Percentiles rank a stretch among this genome's conserved stretches.
Conservation (phyloP, 23 tunicate genomes). For the Halocynthia aurantium region DNA sequence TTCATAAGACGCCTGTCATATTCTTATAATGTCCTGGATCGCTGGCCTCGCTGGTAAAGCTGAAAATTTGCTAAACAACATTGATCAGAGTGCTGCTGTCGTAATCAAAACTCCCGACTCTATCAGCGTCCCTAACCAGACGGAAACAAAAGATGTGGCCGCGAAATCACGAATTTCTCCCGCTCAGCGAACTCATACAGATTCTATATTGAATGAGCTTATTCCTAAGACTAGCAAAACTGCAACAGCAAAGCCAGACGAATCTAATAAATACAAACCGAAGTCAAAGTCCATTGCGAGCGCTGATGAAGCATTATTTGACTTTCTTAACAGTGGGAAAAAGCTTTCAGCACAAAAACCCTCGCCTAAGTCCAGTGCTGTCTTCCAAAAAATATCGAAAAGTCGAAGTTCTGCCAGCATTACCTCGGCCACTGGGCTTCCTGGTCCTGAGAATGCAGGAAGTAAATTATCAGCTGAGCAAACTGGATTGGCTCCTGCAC, state of each 20-base stretch:
- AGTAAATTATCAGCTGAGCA: neutral
- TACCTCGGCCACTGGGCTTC: conserved; percentile 1
- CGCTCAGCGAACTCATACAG: too few relatives aligned
- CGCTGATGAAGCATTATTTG: conserved; percentile 68
- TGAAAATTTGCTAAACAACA: conserved; percentile 79
- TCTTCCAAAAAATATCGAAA: conserved; percentile 5
- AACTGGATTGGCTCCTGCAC: neutral
- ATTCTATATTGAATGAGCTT: neutral
- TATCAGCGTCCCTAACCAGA: neutral
- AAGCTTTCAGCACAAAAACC: conserved; percentile 19
- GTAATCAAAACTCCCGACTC: conserved; percentile 47
- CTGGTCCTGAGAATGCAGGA: too few relatives aligned
- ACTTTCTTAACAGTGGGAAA: conserved; percentile 62
- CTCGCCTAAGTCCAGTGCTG: neutral
- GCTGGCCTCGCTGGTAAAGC: conserved; percentile 88
- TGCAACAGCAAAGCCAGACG: neutral
- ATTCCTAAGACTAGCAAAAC: neutral
- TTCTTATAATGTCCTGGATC: conserved; percentile 76
- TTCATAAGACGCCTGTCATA: neutral
- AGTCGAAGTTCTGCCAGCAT: neutral
- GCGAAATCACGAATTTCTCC: neutral
- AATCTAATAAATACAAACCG: conserved; percentile 5
- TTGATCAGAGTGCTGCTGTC: conserved; percentile 94
- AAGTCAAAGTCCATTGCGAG: neutral
- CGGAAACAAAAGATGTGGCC: neutral